Evolutionary conservation across 1,140 invertebrate genomes (phyloP).

Genomic region (Chironomus striatipennis): DNA sequence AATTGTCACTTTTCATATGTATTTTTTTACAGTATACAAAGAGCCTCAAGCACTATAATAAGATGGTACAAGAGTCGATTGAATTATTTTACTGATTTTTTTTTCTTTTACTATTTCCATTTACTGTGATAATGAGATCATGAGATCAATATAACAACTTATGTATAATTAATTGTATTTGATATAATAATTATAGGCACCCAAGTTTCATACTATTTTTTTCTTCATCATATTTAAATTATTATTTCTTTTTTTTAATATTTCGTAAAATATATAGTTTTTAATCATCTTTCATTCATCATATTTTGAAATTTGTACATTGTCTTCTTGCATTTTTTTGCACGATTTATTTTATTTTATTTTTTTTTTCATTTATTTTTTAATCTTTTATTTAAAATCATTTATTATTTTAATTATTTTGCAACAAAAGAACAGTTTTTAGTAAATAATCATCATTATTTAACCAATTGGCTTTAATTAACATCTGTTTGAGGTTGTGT

Average conservation of each 20-base stretch:
- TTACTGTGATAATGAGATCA: constrained; percentile 17
- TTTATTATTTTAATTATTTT: no score
- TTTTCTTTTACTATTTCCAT: constrained; percentile 4
- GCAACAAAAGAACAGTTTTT: no score
- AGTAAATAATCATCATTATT: no score
- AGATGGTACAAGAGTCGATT: no score
- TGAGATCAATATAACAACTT: constrained; percentile 8
- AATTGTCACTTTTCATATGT: background rate
- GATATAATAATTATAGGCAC: constrained; percentile 24
- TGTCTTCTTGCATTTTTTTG: background rate
- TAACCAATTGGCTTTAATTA: no score
- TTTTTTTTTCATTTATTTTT: no score
- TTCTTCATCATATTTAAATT: constrained; percentile 11
- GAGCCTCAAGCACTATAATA: background rate
- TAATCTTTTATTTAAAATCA: no score
- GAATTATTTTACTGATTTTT: background rate
- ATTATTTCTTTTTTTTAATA: background rate
- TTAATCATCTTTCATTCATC: background rate
- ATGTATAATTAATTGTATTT: constrained; percentile 21
- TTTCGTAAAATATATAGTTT: constrained; percentile 10
- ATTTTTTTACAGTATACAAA: background rate
- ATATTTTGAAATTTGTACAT: constrained; percentile 15
- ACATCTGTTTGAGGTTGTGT: no score
- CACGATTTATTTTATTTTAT: background rate
- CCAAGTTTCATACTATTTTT: constrained; percentile 23